A percentile compares a stretch with the other conserved stretches of the same genome.
Evolutionary conservation across 2,797 vertebrate genomes (phyloP).

Genomic region (Synanceia verrucosa): DNA sequence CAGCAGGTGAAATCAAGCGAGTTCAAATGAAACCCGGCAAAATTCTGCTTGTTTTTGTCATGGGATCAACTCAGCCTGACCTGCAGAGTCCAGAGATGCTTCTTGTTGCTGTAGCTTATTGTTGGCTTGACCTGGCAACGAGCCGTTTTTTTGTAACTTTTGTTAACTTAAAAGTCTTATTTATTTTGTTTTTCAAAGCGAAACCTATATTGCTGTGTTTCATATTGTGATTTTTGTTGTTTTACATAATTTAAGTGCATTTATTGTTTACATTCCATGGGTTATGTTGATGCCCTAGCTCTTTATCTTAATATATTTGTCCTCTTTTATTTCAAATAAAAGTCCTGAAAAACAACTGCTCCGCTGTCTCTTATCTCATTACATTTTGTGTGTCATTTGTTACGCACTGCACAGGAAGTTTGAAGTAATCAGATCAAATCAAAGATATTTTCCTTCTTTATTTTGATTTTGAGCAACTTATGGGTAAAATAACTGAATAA

Average conservation of each 20-base stretch:
- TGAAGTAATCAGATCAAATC: not conserved
- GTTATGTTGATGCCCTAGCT: slow-evolving; percentile 68
- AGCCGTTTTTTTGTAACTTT: slow-evolving; percentile 62
- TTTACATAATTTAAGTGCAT: slow-evolving; percentile 83
- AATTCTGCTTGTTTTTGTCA: not conserved
- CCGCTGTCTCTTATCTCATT: not conserved
- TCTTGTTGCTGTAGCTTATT: slow-evolving; percentile 28
- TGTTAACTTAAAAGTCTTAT: slow-evolving; percentile 84
- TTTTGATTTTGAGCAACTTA: not conserved
- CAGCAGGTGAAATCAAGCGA: slow-evolving; percentile 47
- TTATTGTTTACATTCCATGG: slow-evolving; percentile 82
- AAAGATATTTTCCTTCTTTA: not conserved
- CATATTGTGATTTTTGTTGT: slow-evolving; percentile 53
- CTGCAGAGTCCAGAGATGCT: slow-evolving; percentile 10
- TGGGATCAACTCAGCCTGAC: slow-evolving; percentile 22
- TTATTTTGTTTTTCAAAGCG: slow-evolving; percentile 80
- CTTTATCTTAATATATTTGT: slow-evolving; percentile 85
- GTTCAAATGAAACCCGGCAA: slow-evolving; percentile 16
- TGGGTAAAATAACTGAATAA: not conserved
- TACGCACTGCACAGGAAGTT: not conserved
- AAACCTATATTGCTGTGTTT: slow-evolving; percentile 77
- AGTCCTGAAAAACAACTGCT: slow-evolving; percentile 40
- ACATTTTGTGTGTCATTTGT: not conserved
- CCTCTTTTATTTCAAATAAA: slow-evolving; percentile 79
- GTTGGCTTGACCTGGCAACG: slow-evolving; percentile 37